A percentile compares a stretch with the other conserved stretches of the same genome.
Evolutionary conservation across 2,888 invertebrate species (phyloP).

Genomic region (Brachypterus glaber): DNA sequence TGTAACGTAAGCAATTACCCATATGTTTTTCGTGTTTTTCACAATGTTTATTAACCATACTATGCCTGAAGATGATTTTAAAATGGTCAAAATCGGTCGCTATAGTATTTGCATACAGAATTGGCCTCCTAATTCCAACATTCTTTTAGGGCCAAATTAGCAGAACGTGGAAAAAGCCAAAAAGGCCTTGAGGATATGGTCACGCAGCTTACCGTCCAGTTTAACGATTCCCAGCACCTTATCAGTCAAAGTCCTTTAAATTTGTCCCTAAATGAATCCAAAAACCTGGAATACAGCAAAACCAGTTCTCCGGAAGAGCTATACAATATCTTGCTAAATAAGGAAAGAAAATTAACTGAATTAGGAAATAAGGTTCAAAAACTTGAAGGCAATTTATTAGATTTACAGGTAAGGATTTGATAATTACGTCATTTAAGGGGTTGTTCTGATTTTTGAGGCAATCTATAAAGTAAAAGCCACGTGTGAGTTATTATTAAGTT

Average conservation of each 20-base stretch:
- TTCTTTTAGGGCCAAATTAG: slow-evolving; percentile 40
- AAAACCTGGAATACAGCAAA: slow-evolving; percentile 33
- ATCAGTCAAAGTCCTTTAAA: slow-evolving; percentile 31
- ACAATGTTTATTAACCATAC: no score
- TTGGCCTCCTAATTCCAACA: no score
- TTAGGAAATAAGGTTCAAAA: slow-evolving; percentile 60
- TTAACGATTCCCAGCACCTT: slow-evolving; percentile 43
- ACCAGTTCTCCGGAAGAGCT: slow-evolving; percentile 36
- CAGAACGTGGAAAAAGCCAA: slow-evolving; percentile 45
- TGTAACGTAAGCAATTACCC: no score
- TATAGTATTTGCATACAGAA: no score
- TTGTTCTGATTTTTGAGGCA: slow-evolving; percentile 42
- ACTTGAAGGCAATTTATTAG: slow-evolving; percentile 66
- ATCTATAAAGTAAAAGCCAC: slow-evolving; percentile 71
- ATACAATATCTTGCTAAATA: slow-evolving; percentile 44
- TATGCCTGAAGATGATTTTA: no score
- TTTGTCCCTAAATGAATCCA: slow-evolving; percentile 28
- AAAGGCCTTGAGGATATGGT: slow-evolving; percentile 46
- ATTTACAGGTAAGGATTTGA: slow-evolving; percentile 49
- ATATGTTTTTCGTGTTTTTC: no score
- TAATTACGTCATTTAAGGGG: background rate
- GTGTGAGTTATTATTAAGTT: no score
- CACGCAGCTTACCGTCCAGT: slow-evolving; percentile 45
- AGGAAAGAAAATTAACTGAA: slow-evolving; percentile 56
- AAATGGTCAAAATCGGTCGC: no score